Base-by-base conservation (phyloP, 1,140 invertebrate genomes). In the Lethrus apterus region DNA sequence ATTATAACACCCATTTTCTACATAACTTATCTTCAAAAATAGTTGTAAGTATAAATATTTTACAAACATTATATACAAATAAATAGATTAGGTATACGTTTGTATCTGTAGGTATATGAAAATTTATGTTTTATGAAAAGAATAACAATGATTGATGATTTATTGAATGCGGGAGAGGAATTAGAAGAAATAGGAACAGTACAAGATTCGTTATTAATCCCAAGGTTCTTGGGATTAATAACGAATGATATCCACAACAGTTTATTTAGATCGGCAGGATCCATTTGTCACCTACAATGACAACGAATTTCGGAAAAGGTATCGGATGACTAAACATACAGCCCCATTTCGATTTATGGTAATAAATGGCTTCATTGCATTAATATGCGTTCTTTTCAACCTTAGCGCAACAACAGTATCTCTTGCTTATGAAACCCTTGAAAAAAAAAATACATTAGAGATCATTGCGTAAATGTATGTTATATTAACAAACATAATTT, bases 191-290 rank as follows among this genome's bases (percentile, higher is more conserved):
- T 26, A 26, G 23, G n/a, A 26, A n/a, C 5, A 26, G n/a, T 26
- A 26, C 23, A 26, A 26, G 23, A 26, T n/a, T n/a, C n/a, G n/a
- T n/a, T n/a, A n/a, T n/a, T n/a, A n/a, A n/a, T n/a, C n/a, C n/a
- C n/a, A n/a, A n/a, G 23, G 23, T 26, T 26, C 23, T 26, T 26
- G 5, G n/a, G 23, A 26, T 26, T 26, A 26, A 26, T 26, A 26
- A 26, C n/a, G 23, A 26, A 26, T 26, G 5, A 26, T n/a, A 26
- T n/a, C 23, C n/a, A n/a, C 23, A 5, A 26, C 23, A 26, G 23
- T 26, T 26, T 26, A 26, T 26, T 26, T 26, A 26, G 23, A 26
- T 26, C 23, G 23, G 23, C 23, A 26, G n/a, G 23, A 26, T 26
- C 23, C 23, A 26, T 26, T 26, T 26, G 23, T 26, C 5, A 26